phyloP scores from a whole-genome alignment of 2,797 vertebrate genomes.

The Melanotaenia pygmaea region DNA sequence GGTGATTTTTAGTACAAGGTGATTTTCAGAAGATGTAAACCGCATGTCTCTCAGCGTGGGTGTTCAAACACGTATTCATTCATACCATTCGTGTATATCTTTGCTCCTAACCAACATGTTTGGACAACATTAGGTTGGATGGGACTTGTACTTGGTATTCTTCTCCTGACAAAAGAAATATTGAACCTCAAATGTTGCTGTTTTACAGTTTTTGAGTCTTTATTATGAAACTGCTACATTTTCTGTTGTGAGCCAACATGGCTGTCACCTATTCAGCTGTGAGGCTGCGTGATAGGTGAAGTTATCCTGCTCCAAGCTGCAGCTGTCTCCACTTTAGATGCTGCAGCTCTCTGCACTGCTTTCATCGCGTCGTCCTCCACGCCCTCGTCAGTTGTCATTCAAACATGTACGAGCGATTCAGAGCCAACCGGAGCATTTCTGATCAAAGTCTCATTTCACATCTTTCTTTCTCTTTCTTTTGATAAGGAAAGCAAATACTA shows the following conservation, averaged over 20 bases:
- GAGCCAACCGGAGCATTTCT: conserved; percentile 6
- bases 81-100: no score
- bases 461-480: background rate
- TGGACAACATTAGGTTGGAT: no score
- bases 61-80: no score
- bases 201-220: background rate
- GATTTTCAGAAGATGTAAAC: background rate
- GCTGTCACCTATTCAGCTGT: background rate
- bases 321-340: background rate
- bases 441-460: conserved; percentile 4
- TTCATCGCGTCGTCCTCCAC: background rate
- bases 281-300: background rate
- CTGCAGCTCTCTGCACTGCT: conserved; percentile 1
- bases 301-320: no score
- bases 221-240: background rate
- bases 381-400: conserved; percentile 26
- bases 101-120: no score
- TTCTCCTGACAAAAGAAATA: no score
- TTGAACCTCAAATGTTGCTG: no score
- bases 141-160: no score
- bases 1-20: background rate
- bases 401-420: conserved; percentile 3
- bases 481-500: background rate
- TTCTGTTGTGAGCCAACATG: background rate
- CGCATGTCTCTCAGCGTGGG: no score